A percentile compares a stretch with the other conserved stretches of the same genome.
phyloP scores from a whole-genome alignment of 2,797 vertebrate genomes.

The Thamnophis elegans region DNA sequence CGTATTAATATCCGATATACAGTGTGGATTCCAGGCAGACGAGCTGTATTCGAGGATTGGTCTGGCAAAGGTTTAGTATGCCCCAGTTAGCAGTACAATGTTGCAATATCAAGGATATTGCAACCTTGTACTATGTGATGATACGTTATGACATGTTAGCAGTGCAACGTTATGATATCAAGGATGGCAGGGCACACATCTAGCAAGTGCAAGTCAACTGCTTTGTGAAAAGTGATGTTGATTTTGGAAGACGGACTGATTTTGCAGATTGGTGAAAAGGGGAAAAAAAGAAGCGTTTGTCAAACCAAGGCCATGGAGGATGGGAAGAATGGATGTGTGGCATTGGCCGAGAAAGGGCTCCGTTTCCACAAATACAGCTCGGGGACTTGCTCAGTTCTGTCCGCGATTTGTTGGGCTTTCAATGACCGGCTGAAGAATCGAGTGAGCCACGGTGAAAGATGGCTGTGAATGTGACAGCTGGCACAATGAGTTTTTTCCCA shows the following conservation, averaged over 20 bases:
- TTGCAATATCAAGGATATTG: not conserved
- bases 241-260: not conserved
- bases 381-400: not conserved
- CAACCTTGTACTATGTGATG: too few relatives aligned
- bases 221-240: not conserved
- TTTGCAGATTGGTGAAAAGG: not conserved
- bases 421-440: not conserved
- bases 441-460: too few relatives aligned
- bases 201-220: not conserved
- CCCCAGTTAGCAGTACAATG: too few relatives aligned
- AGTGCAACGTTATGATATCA: not conserved
- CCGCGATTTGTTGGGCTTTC: not conserved
- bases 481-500: not conserved
- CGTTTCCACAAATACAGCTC: not conserved
- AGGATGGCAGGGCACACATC: not conserved
- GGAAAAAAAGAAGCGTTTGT: not conserved
- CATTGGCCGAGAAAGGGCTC: not conserved
- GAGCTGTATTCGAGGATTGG: too few relatives aligned
- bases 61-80: too few relatives aligned
- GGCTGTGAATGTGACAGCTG: not conserved
- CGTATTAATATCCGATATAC: too few relatives aligned
- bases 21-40: too few relatives aligned
- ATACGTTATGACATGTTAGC: too few relatives aligned
- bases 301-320: not conserved
- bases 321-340: fast-evolving